phyloP scores from a whole-genome alignment of 2,797 vertebrate genomes.

The Sebastes paucispinis region DNA sequence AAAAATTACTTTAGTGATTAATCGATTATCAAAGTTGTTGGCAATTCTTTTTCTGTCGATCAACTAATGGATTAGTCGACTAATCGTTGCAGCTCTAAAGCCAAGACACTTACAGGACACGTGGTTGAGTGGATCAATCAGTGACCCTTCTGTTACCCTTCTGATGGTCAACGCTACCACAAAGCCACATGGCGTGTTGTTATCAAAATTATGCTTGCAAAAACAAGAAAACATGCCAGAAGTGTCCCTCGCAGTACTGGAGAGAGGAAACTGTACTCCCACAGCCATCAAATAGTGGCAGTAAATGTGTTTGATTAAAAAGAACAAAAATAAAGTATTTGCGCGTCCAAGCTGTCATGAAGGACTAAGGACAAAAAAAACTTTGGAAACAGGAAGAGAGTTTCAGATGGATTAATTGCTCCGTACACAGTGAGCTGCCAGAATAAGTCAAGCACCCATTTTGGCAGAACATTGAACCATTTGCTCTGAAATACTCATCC shows the following conservation, averaged over 20 bases:
- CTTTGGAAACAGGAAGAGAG: background rate
- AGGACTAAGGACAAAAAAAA: background rate
- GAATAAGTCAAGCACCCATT: slow-evolving; percentile 36
- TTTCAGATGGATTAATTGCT: slow-evolving; percentile 47
- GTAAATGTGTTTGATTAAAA: background rate
- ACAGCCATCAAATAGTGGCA: background rate
- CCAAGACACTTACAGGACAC: background rate
- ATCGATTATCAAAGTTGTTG: too few species aligned
- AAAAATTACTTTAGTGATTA: too few species aligned
- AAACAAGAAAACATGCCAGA: background rate
- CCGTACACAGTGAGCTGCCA: slow-evolving; percentile 30
- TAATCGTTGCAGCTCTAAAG: too few species aligned
- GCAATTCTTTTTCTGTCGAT: background rate
- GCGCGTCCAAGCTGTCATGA: slow-evolving; percentile 10
- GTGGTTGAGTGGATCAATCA: background rate
- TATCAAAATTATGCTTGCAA: background rate
- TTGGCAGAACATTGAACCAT: slow-evolving; percentile 40
- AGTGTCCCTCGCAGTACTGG: background rate
- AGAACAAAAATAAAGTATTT: background rate
- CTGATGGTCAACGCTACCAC: background rate
- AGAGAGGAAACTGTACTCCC: background rate
- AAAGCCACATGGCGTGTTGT: too few species aligned
- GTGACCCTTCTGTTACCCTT: background rate
- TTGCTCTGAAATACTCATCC: slow-evolving; percentile 17
- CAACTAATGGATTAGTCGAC: too few species aligned